Conservation (phyloP, 2,888 invertebrate species). For the Drosophila phalerata region DNA sequence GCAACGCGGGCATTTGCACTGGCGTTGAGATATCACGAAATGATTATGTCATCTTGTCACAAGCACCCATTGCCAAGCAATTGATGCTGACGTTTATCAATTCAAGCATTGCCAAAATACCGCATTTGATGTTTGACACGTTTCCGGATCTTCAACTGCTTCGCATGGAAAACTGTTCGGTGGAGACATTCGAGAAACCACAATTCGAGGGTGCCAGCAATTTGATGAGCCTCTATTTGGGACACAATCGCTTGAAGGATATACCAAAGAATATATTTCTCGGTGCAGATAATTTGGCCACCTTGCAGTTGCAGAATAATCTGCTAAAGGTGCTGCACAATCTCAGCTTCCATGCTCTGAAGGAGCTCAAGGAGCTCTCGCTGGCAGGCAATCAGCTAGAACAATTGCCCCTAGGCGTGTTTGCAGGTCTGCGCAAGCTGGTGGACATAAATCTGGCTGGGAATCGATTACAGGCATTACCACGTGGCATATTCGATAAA, state of each 20-base stretch:
- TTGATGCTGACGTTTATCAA: constrained; percentile 82
- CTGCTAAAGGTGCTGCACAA: constrained; percentile 76
- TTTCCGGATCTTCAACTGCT: constrained; percentile 83
- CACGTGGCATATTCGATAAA: constrained; percentile 79
- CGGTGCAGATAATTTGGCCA: constrained; percentile 83
- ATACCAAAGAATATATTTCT: constrained; percentile 84
- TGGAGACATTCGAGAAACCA: constrained; percentile 83
- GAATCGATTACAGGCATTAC: constrained; percentile 75
- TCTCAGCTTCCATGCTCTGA: constrained; percentile 82
- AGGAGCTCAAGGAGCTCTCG: constrained; percentile 81
- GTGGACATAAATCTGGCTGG: constrained; percentile 78
- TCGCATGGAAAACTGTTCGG: constrained; percentile 84
- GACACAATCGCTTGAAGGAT: constrained; percentile 79
- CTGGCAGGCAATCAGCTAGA: constrained; percentile 79
- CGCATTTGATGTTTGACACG: constrained; percentile 84
- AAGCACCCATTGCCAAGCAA: constrained; percentile 78
- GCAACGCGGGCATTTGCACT: constrained; percentile 77
- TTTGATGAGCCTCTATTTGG: constrained; percentile 81
- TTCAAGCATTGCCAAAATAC: constrained; percentile 83
- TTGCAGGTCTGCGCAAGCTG: constrained; percentile 76
- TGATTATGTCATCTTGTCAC: constrained; percentile 83
- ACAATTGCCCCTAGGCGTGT: constrained; percentile 71
- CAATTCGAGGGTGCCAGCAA: constrained; percentile 85
- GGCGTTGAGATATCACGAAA: constrained; percentile 81
- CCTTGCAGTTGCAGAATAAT: constrained; percentile 75